These are phyloP conservation scores for Pseudococcus longispinus DNA, from an alignment of 2,888 invertebrate genomes.

Conservation along the genomic window DNA sequence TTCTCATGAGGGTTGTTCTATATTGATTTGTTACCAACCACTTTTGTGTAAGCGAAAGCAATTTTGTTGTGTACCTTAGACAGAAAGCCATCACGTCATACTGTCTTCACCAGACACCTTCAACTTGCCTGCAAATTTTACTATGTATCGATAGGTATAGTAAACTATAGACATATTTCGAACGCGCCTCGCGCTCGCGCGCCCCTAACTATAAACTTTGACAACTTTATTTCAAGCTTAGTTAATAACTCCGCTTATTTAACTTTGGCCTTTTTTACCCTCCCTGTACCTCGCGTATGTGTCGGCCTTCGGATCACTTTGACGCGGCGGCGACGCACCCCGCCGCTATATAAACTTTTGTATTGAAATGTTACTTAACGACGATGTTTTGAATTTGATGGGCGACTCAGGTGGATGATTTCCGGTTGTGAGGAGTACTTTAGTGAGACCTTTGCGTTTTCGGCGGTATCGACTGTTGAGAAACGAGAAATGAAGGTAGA, in stretches of 20 bases:
- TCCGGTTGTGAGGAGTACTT: background rate
- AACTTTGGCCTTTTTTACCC: conserved; percentile 35
- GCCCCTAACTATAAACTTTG: conserved; percentile 43
- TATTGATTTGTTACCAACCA: conserved; percentile 52
- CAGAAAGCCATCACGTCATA: conserved; percentile 54
- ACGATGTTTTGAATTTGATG: background rate
- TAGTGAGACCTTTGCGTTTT: background rate
- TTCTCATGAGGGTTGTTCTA: conserved; percentile 55
- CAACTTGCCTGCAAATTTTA: conserved; percentile 46
- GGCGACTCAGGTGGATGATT: background rate
- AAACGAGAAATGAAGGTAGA: no score
- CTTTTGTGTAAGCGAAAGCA: conserved; percentile 49
- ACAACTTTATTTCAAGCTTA: conserved; percentile 50
- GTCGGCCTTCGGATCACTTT: background rate
- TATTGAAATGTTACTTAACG: background rate
- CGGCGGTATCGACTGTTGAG: no score
- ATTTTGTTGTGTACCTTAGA: conserved; percentile 48
- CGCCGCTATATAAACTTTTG: background rate
- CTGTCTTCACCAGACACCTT: conserved; percentile 56
- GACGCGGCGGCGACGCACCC: background rate
- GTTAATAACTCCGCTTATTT: conserved; percentile 47
- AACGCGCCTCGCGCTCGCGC: background rate
- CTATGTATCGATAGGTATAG: conserved; percentile 4
- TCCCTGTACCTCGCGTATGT: background rate
- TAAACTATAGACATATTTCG: conserved; percentile 36